These are phyloP conservation scores for Equus przewalskii DNA, from an alignment of 2,113 vertebrate genomes.

Conservation along the genomic window DNA sequence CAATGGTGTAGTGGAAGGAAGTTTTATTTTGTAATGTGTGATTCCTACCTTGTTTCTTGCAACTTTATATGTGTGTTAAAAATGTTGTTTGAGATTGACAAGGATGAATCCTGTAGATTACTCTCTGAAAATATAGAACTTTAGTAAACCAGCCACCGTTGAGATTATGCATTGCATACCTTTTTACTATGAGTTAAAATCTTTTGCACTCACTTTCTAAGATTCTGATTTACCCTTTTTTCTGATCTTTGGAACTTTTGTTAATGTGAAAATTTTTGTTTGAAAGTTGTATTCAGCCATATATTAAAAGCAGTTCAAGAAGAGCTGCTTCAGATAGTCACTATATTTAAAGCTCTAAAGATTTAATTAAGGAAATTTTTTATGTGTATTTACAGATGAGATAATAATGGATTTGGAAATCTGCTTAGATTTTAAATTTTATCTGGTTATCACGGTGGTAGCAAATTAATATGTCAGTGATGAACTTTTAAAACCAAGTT, in stretches of 20 bases:
- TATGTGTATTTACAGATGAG: not conserved
- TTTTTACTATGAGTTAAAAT: conserved; percentile 41
- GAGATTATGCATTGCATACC: not conserved
- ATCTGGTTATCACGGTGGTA: conserved; percentile 1
- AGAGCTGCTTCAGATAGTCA: conserved; percentile 21
- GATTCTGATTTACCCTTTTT: not conserved
- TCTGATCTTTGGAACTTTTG: conserved; percentile 8
- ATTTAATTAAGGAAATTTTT: not conserved
- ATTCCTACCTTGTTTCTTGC: conserved; percentile 18
- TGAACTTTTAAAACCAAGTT: conserved; percentile 35
- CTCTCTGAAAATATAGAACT: not conserved
- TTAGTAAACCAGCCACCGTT: not conserved
- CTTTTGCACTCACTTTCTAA: conserved; percentile 8
- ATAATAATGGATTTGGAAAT: conserved; percentile 47
- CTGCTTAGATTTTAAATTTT: conserved; percentile 45
- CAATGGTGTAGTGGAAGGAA: not conserved
- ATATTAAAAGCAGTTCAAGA: not conserved
- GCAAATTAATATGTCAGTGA: not conserved
- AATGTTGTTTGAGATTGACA: not conserved
- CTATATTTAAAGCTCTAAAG: conserved; percentile 24
- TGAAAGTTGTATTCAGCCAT: not conserved
- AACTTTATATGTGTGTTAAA: conserved; percentile 18
- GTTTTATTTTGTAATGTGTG: conserved; percentile 30
- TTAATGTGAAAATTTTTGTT: not conserved
- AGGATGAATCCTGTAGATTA: not conserved